Conservation (phyloP, 2,888 invertebrate species). For the Oxycera nigricornis region DNA sequence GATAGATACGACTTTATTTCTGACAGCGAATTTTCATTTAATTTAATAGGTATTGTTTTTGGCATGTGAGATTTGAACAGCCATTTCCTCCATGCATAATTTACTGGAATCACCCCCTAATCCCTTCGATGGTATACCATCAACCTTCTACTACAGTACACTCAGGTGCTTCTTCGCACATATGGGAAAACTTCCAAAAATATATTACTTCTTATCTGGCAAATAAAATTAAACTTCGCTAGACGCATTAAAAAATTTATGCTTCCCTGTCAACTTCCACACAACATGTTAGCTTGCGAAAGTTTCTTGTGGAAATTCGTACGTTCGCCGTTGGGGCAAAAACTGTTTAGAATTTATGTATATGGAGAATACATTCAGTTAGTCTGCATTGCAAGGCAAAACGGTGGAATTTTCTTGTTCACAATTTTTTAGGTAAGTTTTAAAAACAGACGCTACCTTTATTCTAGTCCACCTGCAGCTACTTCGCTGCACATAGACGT, state of each 20-base stretch:
- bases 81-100: too few relatives aligned
- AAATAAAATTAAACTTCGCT: slow-evolving; percentile 3
- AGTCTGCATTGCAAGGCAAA: too few relatives aligned
- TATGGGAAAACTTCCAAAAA: background rate
- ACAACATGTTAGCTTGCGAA: background rate
- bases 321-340: too few relatives aligned
- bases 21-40: too few relatives aligned
- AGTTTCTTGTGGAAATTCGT: background rate
- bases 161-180: background rate
- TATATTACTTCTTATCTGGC: background rate
- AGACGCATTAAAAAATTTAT: slow-evolving; percentile 19
- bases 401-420: background rate
- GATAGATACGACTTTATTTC: too few relatives aligned
- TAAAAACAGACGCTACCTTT: background rate
- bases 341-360: too few relatives aligned
- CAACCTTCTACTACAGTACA: too few relatives aligned
- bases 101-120: too few relatives aligned
- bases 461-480: background rate
- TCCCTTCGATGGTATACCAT: too few relatives aligned
- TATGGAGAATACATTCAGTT: too few relatives aligned
- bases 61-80: too few relatives aligned
- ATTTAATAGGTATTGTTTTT: too few relatives aligned
- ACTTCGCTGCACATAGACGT: background rate
- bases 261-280: background rate
- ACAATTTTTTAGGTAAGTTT: background rate